Base-by-base conservation (phyloP, 2,113 vertebrate genomes). In the Sigmodon hispidus region DNA sequence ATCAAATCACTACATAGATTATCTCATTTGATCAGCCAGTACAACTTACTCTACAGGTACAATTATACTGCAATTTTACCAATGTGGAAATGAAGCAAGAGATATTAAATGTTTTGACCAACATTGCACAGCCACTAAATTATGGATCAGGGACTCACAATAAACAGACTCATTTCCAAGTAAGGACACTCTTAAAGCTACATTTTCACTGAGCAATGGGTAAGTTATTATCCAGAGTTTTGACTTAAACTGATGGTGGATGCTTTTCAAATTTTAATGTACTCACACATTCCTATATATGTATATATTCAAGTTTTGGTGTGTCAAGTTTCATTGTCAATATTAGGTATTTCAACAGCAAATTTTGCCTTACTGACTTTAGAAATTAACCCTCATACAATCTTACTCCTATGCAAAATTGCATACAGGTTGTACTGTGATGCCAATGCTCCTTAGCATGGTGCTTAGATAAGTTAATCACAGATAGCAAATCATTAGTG, bases 11-110 rank as follows among this genome's bases (percentile, higher is more conserved):
- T 87, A 76, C 40, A 75, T 36, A 31, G 84, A 87, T 94, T 81
- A 55, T 87, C n/a, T 93, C 92, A 90, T 91, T 40, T 90, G 90
- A 96, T 87, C 34, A 65, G 79, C 34, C 31, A 91, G 34, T 43
- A 5, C 48, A 61, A 55, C 26, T 34, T 87, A 43, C 87, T 89
- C 26, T 73, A 31, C 57, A 77, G 40, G 57, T 72, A 65, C 43
- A 87, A 40, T 87, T 81, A 81, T 69, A 91, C 84, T 90, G 57
- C 69, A 91, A 2, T 76, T 65, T 86, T 67, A 67, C 26, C 83
- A 65, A 50, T 80, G 19, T 59, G 69, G 50, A 73, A 88, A 93
- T 45, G 29, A 77, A 95, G 48, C 50, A 91, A 93, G 50, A 85
- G 26, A 55, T 52, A 92, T 22, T 80, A 84, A 79, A 11, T 90